Evolutionary conservation across 2,797 vertebrate species (phyloP), one percentile per base, ranked within the genome.

Genomic region (Clarias platycephalus): DNA sequence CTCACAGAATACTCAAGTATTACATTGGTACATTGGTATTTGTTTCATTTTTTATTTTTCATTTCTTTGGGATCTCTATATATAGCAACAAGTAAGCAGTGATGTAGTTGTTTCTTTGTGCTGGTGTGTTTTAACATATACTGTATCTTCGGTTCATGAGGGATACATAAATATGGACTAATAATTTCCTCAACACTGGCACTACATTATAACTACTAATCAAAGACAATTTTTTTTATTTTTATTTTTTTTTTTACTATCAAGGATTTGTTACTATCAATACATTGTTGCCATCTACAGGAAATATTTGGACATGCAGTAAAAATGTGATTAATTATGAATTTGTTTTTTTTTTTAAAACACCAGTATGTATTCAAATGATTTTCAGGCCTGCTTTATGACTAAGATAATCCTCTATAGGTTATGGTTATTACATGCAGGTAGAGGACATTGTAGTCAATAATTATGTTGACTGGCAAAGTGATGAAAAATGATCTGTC

Each of bases 271-370:
- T 49, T 15, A 71, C 68, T 71, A 20, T 28, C 2, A 55, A 55
- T 28, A 28, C 44, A 74, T 53, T 74, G n/a, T 74, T 74, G 71
- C 71, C 71, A 74, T 74, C 44, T 53, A 40, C 44, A 28, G 68
- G 68, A 74, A 18, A 74, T 53, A 53, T 53, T 74, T 74, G 71
- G 44, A 74, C 6, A 44, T 55, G 15, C 44, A 74, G 8, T 53
- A 3, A 53, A 72, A 26, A 4, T 28, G 26, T 74, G 15, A n/a
- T 74, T 28, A n/a, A 6, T 44, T 71, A 71, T 44, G 37, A 44
- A 71, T 15, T 24, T 15, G 7, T n/a, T 7, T 20, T n/a, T 49
- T 71, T 44, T 55, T 37, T 31, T 31, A 31, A 40, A 31, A 31
- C 16, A 12, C 40, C 6, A 28, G 18, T 74, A 5, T 16, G 16